Evolutionary conservation across 2,888 invertebrate genomes (phyloP).

Genomic region (Orthosia gracilis): DNA sequence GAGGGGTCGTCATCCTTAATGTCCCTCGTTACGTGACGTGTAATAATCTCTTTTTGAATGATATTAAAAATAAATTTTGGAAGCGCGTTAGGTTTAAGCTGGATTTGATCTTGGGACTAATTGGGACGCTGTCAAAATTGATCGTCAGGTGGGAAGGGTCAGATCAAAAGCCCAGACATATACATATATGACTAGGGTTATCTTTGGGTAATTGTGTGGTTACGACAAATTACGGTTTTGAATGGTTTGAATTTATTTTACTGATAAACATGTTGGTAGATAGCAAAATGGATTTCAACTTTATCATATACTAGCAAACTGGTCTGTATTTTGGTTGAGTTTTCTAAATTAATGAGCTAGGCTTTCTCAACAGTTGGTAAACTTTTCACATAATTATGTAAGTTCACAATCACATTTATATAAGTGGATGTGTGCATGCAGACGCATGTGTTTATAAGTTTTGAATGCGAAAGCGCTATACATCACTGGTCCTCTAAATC

Average conservation of each 20-base stretch:
- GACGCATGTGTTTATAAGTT: too few relatives aligned
- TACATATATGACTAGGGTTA: not conserved
- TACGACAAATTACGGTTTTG: not conserved
- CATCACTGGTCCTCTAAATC: too few relatives aligned
- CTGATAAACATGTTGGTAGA: too few relatives aligned
- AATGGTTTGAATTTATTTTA: not conserved
- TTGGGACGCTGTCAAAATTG: not conserved
- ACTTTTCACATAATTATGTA: too few relatives aligned
- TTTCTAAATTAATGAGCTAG: too few relatives aligned
- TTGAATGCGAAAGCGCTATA: too few relatives aligned
- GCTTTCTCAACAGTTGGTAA: too few relatives aligned
- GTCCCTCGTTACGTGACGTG: slow-evolving; percentile 37
- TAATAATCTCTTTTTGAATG: slow-evolving; percentile 45
- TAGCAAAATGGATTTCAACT: too few relatives aligned
- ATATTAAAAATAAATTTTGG: slow-evolving; percentile 28
- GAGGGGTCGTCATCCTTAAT: slow-evolving; percentile 8
- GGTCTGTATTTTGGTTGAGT: too few relatives aligned
- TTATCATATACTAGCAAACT: too few relatives aligned
- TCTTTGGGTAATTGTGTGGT: not conserved
- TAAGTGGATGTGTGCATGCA: too few relatives aligned
- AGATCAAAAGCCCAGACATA: not conserved
- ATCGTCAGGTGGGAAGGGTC: not conserved
- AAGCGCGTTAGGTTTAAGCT: slow-evolving; percentile 3
- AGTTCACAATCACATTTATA: too few relatives aligned
- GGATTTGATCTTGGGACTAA: slow-evolving; percentile 8